Evolutionary conservation across 1,140 invertebrate genomes (phyloP).

Genomic region (Pteromalus puparum): DNA sequence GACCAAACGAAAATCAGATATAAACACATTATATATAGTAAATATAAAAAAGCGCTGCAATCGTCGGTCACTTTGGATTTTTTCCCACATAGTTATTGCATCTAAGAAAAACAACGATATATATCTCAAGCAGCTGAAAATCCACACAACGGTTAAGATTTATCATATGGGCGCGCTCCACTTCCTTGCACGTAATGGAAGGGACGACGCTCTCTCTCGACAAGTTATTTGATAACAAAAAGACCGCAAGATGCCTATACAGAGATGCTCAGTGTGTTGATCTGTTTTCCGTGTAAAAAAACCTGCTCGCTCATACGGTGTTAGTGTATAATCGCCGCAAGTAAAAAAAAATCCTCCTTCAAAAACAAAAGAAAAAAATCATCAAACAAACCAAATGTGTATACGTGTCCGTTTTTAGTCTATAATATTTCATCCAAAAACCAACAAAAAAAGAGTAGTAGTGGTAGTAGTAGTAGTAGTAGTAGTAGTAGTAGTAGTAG

Average conservation of each 20-base stretch:
- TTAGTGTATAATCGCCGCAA: not conserved
- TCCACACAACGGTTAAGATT: slow-evolving; percentile 14
- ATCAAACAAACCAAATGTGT: not conserved
- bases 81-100: not conserved
- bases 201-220: not conserved
- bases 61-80: not conserved
- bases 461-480: not conserved
- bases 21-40: not conserved
- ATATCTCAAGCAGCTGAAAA: slow-evolving; percentile 15
- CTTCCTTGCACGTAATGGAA: slow-evolving; percentile 28
- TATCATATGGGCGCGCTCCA: not conserved
- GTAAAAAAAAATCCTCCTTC: not conserved
- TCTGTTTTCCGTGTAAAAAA: not conserved
- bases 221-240: not conserved
- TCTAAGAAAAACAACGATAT: slow-evolving; percentile 18
- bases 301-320: not conserved
- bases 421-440: not conserved
- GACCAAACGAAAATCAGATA: not conserved
- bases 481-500: not conserved
- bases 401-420: not conserved
- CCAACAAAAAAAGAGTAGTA: slow-evolving; percentile 55
- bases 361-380: not conserved
- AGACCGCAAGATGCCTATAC: slow-evolving; percentile 11
- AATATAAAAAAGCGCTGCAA: slow-evolving; percentile 30
- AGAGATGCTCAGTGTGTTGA: slow-evolving; percentile 1